A percentile compares a stretch with the other conserved stretches of the same genome.
These are phyloP conservation scores for Microcebus tavaratra DNA, from an alignment of 2,113 vertebrate species.

Conservation along the genomic window DNA sequence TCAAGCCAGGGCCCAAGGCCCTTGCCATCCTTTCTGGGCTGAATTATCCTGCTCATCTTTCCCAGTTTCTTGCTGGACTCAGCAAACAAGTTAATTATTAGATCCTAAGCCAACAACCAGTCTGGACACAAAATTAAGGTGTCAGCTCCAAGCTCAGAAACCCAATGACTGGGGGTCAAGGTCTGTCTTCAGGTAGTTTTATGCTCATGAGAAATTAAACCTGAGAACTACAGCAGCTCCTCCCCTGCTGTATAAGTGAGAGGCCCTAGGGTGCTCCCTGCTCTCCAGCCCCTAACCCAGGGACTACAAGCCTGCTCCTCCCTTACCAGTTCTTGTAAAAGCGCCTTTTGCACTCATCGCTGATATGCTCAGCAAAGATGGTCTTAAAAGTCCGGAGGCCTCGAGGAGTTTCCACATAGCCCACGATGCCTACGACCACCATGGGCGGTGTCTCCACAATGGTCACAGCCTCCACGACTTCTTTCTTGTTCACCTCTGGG, in stretches of 20 bases:
- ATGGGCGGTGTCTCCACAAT: conserved; percentile 97
- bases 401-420: conserved; percentile 94
- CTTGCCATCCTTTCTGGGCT: background rate
- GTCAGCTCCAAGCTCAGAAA: background rate
- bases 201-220: background rate
- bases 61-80: background rate
- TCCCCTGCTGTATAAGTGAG: fast-evolving
- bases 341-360: conserved; percentile 97
- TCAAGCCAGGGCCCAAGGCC: background rate
- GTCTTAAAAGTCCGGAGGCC: conserved; percentile 98
- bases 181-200: fast-evolving
- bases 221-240: fast-evolving
- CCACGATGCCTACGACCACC: conserved; percentile 95
- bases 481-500: conserved; percentile 99
- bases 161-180: fast-evolving
- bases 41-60: background rate
- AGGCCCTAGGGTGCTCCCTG: fast-evolving
- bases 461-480: conserved; percentile 97
- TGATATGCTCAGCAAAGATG: conserved; percentile 97
- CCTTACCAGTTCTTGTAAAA: conserved; percentile 99
- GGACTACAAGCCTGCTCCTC: fast-evolving
- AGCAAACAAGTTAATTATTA: background rate
- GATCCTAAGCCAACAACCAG: background rate
- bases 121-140: too few species aligned
- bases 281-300: background rate